Base-by-base conservation (phyloP, 1,140 invertebrate species). In the Drosophila kikkawai region DNA sequence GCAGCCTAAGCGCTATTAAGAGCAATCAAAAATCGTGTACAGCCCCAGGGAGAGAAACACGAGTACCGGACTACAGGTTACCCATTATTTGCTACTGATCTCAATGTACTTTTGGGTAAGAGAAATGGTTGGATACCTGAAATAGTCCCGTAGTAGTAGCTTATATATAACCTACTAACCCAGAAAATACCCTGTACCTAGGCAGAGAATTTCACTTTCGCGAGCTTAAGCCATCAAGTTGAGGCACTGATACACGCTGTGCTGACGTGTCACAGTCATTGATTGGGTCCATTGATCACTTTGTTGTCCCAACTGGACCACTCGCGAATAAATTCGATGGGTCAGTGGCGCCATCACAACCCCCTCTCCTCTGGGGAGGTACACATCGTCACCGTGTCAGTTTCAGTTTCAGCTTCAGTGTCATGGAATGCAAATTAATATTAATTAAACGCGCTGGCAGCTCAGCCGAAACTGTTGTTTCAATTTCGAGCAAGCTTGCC, bases 351-450 rank as follows among this genome's bases (percentile, higher is more conserved):
- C 50, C 19, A 51, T 53, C 50, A 19, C 71, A 42, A 13, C 47
- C 55, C 32, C 0, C 65, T 15, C 17, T 4, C 7, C 41, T 26
- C 42, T n/a, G 26, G 67, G 37, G 44, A 42, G 65, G 44, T 51
- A 66, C 68, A 60, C 68, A 58, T 75, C 70, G 75, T 47, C 55
- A 42, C 29, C 50, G 29, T 53, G 58, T 60, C 44, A 60, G 66
- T 45, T 66, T 67, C 66, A 68, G 53, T 34, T 34, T 51, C 50
- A 51, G 50, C 51, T 64, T 56, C 55, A 41, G 26, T 39, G 70
- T 51, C 74, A 75, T 53, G 64, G 65, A 68, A 90, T 88, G 80
- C 84, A 84, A 87, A 87, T 87, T 88, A 88, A 87, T 88, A 87
- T 84, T 87, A 88, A 87, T 87, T 87, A 88, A 68, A 73, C 57